Conservation (phyloP, 2,113 vertebrate species). For the Pipa parva region DNA sequence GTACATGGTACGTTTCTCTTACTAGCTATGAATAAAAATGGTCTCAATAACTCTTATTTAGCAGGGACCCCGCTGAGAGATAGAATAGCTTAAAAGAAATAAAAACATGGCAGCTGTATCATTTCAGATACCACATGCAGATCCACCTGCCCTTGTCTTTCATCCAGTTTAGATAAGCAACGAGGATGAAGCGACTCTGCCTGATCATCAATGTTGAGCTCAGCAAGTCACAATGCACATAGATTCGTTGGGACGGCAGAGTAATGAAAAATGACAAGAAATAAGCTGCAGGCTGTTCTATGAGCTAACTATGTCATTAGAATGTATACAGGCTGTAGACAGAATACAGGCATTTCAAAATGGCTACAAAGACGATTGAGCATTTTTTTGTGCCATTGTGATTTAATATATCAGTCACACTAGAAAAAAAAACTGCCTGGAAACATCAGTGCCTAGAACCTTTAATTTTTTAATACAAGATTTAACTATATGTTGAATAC, state of each 20-base stretch:
- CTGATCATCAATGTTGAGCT: conserved; percentile 8
- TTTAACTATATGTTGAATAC: too few species aligned
- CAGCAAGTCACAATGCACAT: conserved; percentile 10
- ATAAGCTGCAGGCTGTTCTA: neutral
- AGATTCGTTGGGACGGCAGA: neutral
- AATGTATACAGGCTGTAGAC: neutral
- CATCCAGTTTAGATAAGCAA: conserved; percentile 27
- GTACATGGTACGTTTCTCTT: neutral
- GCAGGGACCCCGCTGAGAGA: neutral
- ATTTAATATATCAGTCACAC: too few species aligned
- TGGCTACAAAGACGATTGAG: neutral
- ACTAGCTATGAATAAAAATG: conserved; percentile 5
- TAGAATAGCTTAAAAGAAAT: neutral
- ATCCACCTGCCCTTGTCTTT: conserved; percentile 2
- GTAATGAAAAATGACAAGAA: conserved; percentile 17
- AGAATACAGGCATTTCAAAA: neutral
- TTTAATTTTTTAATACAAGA: too few species aligned
- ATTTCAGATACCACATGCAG: neutral
- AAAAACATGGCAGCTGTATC: neutral
- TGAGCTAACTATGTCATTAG: neutral
- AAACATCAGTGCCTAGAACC: too few species aligned
- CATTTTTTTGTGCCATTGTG: too few species aligned
- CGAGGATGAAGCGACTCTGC: conserved; percentile 22
- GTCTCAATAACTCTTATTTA: neutral
- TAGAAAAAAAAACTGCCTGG: too few species aligned